These are phyloP conservation scores for Oryzias sinensis DNA, from an alignment of 2,797 vertebrate species.

Conservation along the genomic window DNA sequence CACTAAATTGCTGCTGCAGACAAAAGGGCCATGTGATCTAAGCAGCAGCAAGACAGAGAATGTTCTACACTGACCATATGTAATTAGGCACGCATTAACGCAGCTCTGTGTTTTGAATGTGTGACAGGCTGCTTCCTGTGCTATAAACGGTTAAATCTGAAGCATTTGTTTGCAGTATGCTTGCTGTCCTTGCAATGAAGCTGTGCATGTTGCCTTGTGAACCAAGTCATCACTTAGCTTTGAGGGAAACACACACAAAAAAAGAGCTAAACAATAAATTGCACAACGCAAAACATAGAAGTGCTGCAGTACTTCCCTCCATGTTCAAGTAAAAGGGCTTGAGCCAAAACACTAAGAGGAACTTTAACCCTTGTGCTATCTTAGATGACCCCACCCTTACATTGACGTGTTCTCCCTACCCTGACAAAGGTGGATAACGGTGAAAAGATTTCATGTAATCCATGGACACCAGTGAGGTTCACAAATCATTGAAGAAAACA, in stretches of 20 bases:
- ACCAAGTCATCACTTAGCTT: conserved; percentile 30
- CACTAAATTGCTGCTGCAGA: not conserved
- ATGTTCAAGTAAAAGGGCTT: conserved; percentile 33
- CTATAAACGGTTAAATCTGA: conserved; percentile 21
- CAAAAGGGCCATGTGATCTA: conserved; percentile 16
- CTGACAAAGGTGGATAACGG: too few relatives aligned
- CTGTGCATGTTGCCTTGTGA: conserved; percentile 7
- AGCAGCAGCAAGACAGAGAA: conserved; percentile 12
- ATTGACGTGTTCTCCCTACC: too few relatives aligned
- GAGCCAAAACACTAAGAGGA: conserved; percentile 15
- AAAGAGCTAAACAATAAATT: conserved; percentile 38
- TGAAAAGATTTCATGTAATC: too few relatives aligned
- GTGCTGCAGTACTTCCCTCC: conserved; percentile 23
- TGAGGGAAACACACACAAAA: conserved; percentile 30
- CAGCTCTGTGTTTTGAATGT: conserved; percentile 27
- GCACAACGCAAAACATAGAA: conserved; percentile 38
- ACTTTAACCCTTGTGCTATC: conserved; percentile 2
- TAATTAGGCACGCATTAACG: conserved; percentile 21
- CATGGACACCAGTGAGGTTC: too few relatives aligned
- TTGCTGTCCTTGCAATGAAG: conserved; percentile 7
- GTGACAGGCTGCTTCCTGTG: conserved; percentile 17
- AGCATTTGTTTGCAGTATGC: conserved; percentile 15
- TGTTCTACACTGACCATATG: conserved; percentile 15
- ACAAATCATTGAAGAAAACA: too few relatives aligned
- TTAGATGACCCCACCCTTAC: too few relatives aligned